These are phyloP conservation scores for Nycteola revayana DNA, from an alignment of 2,888 invertebrate genomes.

Conservation along the genomic window DNA sequence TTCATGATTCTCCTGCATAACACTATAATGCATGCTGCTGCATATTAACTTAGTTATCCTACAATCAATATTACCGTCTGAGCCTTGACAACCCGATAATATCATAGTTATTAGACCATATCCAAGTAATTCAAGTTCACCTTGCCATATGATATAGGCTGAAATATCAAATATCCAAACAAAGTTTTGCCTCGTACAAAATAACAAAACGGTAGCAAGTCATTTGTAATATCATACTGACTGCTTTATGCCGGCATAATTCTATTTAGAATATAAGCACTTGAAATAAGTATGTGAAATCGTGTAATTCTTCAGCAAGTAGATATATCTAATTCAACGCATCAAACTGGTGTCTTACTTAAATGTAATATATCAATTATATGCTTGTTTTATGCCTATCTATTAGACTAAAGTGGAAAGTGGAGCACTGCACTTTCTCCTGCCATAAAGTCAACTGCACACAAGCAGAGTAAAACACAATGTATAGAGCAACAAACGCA, in stretches of 20 bases:
- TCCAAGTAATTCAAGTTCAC: conserved; percentile 54
- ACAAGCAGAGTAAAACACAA: conserved; percentile 58
- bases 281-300: no score
- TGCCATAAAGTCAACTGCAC: conserved; percentile 56
- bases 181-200: conserved; percentile 10
- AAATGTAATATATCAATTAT: no score
- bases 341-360: no score
- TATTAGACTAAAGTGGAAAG: conserved; percentile 62
- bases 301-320: no score
- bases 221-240: conserved; percentile 10
- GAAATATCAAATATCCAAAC: conserved; percentile 50
- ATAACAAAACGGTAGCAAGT: conserved; percentile 22
- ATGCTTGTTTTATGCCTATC: no score
- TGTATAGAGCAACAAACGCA: conserved; percentile 33
- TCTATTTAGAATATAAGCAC: no score
- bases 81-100: conserved; percentile 21
- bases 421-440: conserved; percentile 76
- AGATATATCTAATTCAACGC: no score
- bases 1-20: conserved; percentile 23
- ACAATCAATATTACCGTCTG: conserved; percentile 20
- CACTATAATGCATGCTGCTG: conserved; percentile 11
- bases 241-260: no score
- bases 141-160: conserved; percentile 46
- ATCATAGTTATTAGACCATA: conserved; percentile 49
- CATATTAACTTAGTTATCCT: conserved; percentile 15